A percentile compares a stretch with the other conserved stretches of the same genome.
Evolutionary conservation across 2,888 invertebrate species (phyloP).

Genomic region (Ormyrus rosae): DNA sequence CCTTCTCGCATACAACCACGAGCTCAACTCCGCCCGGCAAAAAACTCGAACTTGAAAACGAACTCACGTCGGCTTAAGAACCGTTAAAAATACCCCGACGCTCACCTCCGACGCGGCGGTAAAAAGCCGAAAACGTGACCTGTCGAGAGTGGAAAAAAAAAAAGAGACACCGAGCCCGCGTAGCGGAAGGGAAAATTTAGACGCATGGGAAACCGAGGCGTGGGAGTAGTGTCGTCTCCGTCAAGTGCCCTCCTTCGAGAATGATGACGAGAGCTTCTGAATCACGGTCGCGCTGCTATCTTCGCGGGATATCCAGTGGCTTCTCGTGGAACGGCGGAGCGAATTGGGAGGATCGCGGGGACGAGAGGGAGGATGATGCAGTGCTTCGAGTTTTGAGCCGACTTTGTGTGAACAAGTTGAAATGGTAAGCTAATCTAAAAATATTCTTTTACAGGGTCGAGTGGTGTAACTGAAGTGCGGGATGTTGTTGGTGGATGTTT

Average conservation of each 20-base stretch:
- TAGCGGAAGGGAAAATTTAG: slow-evolving; percentile 56
- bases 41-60: slow-evolving; percentile 35
- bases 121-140: slow-evolving; percentile 43
- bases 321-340: slow-evolving; percentile 18
- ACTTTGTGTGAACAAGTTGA: neutral
- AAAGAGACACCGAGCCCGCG: slow-evolving; percentile 16
- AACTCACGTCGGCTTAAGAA: neutral
- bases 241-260: slow-evolving; percentile 34
- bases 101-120: neutral
- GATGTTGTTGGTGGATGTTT: no score
- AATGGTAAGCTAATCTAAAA: neutral
- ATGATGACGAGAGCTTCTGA: slow-evolving; percentile 36
- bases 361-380: no score
- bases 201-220: slow-evolving; percentile 55
- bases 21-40: neutral
- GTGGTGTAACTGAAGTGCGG: no score
- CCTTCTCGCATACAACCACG: neutral
- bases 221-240: slow-evolving; percentile 23
- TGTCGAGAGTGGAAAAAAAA: slow-evolving; percentile 27
- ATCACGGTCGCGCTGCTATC: slow-evolving; percentile 9
- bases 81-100: slow-evolving; percentile 38
- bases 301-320: slow-evolving; percentile 29
- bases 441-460: neutral
- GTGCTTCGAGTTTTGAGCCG: neutral
- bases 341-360: no score